Conservation (phyloP, 2,797 vertebrate species). For the Pipistrellus kuhlii region DNA sequence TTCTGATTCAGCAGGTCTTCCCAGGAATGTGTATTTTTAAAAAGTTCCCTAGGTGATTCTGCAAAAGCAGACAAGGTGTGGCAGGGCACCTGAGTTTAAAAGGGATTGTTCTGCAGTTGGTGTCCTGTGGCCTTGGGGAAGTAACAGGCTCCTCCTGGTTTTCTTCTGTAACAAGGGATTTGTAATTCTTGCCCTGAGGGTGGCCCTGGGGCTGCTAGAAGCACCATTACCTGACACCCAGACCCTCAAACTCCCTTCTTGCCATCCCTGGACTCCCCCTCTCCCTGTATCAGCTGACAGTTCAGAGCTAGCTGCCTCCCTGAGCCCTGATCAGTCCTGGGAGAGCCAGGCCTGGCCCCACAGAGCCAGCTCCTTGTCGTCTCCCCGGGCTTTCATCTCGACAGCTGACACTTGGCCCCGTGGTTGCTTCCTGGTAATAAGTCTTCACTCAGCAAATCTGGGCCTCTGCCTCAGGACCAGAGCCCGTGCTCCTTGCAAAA, state of each 20-base stretch:
- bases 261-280: background rate
- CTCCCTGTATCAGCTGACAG: background rate
- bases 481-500: background rate
- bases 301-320: background rate
- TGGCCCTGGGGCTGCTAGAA: background rate
- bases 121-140: background rate
- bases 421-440: background rate
- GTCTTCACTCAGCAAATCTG: slow-evolving; percentile 29
- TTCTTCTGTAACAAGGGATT: background rate
- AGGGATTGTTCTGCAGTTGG: background rate
- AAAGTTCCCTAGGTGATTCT: background rate
- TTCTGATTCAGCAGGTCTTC: slow-evolving; percentile 20
- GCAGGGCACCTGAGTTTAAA: background rate
- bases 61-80: background rate
- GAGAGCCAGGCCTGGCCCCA: background rate
- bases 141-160: background rate
- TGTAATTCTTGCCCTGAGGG: background rate
- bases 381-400: background rate
- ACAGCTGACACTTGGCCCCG: background rate
- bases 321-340: background rate
- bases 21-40: background rate
- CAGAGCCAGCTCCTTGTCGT: background rate
- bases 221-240: background rate
- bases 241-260: background rate
- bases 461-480: slow-evolving; percentile 1